Evolutionary conservation across 2,888 invertebrate species (phyloP).

Genomic region (Dryadula phaetusa): DNA sequence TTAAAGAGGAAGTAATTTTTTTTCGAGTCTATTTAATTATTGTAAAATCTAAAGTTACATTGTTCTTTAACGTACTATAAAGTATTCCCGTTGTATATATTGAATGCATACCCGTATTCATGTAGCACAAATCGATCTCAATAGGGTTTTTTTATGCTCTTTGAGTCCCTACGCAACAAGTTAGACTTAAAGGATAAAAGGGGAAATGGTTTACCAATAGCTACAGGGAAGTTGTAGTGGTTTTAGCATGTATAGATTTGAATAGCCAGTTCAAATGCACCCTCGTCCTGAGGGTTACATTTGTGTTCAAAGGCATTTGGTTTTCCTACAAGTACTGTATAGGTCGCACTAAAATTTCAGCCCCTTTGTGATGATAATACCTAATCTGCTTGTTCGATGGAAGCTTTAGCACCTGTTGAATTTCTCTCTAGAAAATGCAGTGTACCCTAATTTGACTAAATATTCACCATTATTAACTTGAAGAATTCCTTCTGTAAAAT

Average conservation of each 20-base stretch:
- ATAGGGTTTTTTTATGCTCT: constrained; percentile 27
- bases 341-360: constrained; percentile 42
- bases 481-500: background rate
- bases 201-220: constrained; percentile 40
- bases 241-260: constrained; percentile 38
- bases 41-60: background rate
- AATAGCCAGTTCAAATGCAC: constrained; percentile 34
- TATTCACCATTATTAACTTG: constrained; percentile 3
- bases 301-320: constrained; percentile 31
- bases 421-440: constrained; percentile 23
- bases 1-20: background rate
- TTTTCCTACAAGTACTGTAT: constrained; percentile 45
- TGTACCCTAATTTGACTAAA: constrained; percentile 20
- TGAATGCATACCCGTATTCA: background rate
- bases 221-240: constrained; percentile 33
- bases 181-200: constrained; percentile 38
- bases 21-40: background rate
- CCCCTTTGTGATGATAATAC: constrained; percentile 51
- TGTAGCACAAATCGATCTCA: background rate
- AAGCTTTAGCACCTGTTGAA: constrained; percentile 41
- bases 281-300: constrained; percentile 38
- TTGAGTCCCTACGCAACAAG: constrained; percentile 40
- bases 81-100: background rate
- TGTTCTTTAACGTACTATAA: background rate
- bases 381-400: constrained; percentile 37